Percentiles rank a stretch among this genome's conserved stretches.
phyloP scores from a whole-genome alignment of 92 coral and sea anemone genomes.

The Epizoanthus ramosus region DNA sequence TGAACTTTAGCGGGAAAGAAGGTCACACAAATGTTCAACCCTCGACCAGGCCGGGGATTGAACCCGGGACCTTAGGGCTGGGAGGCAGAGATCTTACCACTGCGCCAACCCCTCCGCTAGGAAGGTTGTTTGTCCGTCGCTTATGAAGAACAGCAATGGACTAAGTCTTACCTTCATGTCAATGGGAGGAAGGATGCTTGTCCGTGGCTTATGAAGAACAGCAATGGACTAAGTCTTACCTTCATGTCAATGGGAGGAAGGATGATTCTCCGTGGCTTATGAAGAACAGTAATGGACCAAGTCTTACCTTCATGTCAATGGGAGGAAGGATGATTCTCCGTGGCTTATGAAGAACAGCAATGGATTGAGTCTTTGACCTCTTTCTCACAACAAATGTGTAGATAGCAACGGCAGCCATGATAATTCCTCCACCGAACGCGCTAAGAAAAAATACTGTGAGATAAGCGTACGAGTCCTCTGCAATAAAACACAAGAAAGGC shows the following conservation, averaged over 20 bases:
- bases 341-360: constrained; percentile 37
- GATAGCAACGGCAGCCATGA: constrained; percentile 27
- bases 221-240: not conserved
- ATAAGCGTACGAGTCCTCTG: constrained; percentile 43
- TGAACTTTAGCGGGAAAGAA: too few relatives aligned
- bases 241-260: not conserved
- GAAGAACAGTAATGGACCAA: not conserved
- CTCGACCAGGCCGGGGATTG: too few relatives aligned
- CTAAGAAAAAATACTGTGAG: constrained; percentile 39
- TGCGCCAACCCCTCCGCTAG: too few relatives aligned
- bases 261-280: not conserved
- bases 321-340: constrained; percentile 29
- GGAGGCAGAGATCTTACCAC: too few relatives aligned
- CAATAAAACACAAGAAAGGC: not conserved
- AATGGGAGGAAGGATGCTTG: not conserved
- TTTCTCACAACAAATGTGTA: constrained; percentile 16
- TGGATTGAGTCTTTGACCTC: constrained; percentile 28
- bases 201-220: not conserved
- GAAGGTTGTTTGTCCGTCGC: not conserved
- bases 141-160: not conserved
- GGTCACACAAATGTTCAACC: too few relatives aligned
- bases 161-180: not conserved
- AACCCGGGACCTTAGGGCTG: too few relatives aligned
- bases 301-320: constrained; percentile 19
- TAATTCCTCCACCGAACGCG: constrained; percentile 26